Evolutionary conservation across 1,140 invertebrate species (phyloP).

Genomic region (Dreissena rostriformis): DNA sequence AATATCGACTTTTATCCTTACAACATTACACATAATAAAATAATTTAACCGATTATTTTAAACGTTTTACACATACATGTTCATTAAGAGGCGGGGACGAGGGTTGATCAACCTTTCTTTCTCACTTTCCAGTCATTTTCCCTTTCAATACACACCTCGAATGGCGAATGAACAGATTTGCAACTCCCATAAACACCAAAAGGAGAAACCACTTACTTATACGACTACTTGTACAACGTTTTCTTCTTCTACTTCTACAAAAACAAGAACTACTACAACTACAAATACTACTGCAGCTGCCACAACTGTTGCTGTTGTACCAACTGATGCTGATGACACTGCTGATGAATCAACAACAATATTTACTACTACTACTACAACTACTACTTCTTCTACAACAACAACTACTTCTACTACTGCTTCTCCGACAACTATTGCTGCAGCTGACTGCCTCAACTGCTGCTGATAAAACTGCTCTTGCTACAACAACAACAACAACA

Average conservation of each 20-base stretch:
- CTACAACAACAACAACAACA: background rate
- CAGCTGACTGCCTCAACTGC: background rate
- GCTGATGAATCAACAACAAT: background rate
- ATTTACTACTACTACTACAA: constrained; percentile 9
- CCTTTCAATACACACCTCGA: too few species aligned
- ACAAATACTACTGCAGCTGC: constrained; percentile 1
- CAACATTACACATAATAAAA: too few species aligned
- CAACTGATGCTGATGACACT: background rate
- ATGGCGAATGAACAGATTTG: too few species aligned
- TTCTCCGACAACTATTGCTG: background rate
- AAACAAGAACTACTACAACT: background rate
- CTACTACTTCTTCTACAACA: constrained; percentile 7
- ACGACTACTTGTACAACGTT: background rate
- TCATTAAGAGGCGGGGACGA: too few species aligned
- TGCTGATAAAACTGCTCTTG: background rate
- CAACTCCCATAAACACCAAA: background rate
- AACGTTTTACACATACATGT: too few species aligned
- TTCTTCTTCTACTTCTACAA: constrained; percentile 8
- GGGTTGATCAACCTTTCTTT: too few species aligned
- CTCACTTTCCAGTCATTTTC: too few species aligned
- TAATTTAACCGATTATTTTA: too few species aligned
- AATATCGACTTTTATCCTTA: too few species aligned
- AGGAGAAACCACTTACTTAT: background rate
- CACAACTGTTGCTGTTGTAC: background rate
- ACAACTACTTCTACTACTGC: constrained; percentile 9